A percentile compares a stretch with the other conserved stretches of the same genome.
Evolutionary conservation across 2,888 invertebrate genomes (phyloP).

Genomic region (Tetranychus truncatus): DNA sequence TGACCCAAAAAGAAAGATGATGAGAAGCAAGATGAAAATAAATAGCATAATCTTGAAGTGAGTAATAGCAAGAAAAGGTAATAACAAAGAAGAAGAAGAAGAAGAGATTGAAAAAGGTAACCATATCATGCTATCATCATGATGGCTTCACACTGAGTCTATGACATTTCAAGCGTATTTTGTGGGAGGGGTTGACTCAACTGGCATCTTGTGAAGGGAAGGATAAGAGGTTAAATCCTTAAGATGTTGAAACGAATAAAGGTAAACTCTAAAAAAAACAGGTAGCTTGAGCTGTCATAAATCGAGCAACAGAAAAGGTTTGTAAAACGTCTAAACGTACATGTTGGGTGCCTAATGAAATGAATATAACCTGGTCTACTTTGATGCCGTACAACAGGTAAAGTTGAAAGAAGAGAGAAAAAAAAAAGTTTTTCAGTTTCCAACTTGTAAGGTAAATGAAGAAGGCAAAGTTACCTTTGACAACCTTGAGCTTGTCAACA

Average conservation of each 20-base stretch:
- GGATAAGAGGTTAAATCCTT: neutral
- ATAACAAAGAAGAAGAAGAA: neutral
- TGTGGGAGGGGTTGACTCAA: neutral
- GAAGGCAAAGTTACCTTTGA: neutral
- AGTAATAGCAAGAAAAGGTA: neutral
- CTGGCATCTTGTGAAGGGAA: neutral
- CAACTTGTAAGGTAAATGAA: neutral
- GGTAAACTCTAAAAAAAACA: neutral
- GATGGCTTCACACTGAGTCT: neutral
- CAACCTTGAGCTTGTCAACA: neutral
- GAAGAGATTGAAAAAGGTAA: neutral
- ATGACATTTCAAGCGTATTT: neutral
- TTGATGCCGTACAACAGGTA: too few species aligned
- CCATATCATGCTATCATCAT: neutral
- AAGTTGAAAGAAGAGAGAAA: neutral
- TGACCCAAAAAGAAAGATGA: neutral
- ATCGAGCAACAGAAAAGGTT: neutral
- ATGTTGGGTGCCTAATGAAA: neutral
- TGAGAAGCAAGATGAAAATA: neutral
- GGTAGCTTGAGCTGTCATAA: slow-evolving; percentile 1
- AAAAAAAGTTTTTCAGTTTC: neutral
- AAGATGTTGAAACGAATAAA: neutral
- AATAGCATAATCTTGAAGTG: neutral
- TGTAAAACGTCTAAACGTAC: neutral
- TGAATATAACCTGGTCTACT: neutral